Conservation (phyloP, 1,140 invertebrate species). For the Ostrea denselamellosa region DNA sequence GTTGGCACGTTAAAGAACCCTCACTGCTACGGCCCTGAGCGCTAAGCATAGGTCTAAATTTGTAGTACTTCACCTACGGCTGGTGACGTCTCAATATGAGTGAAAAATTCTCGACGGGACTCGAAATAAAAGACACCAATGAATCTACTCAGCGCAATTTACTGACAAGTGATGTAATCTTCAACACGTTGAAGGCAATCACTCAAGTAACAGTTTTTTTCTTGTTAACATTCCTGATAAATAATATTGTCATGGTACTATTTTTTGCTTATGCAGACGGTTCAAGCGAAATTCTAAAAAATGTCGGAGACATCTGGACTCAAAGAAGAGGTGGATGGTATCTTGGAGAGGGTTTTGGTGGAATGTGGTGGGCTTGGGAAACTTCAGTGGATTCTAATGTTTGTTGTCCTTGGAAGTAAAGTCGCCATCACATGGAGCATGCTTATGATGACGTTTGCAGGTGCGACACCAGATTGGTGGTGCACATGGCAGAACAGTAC, state of each 20-base stretch:
- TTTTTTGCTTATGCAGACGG: neutral
- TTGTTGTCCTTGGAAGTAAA: conserved; percentile 41
- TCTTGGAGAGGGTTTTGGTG: neutral
- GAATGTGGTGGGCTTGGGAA: conserved; percentile 54
- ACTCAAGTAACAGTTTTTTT: too few species aligned
- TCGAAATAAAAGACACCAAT: too few species aligned
- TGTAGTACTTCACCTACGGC: too few species aligned
- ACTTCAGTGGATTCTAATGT: conserved; percentile 56
- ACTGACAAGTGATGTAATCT: too few species aligned
- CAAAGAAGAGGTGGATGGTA: neutral
- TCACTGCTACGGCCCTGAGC: too few species aligned
- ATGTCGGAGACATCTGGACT: neutral
- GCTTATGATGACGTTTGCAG: conserved; percentile 63
- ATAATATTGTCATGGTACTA: neutral
- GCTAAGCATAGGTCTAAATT: too few species aligned
- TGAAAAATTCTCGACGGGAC: too few species aligned
- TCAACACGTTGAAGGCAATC: too few species aligned
- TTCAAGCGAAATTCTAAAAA: neutral
- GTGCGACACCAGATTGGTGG: conserved; percentile 62
- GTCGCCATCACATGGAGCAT: conserved; percentile 59
- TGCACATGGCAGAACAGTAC: conserved; percentile 45
- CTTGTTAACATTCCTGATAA: neutral
- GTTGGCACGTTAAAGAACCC: too few species aligned
- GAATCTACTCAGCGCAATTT: too few species aligned
- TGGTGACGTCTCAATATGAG: too few species aligned